Evolutionary conservation across 2,113 vertebrate genomes (phyloP), one percentile per base, ranked within the genome.

Genomic region (Istiophorus platypterus): DNA sequence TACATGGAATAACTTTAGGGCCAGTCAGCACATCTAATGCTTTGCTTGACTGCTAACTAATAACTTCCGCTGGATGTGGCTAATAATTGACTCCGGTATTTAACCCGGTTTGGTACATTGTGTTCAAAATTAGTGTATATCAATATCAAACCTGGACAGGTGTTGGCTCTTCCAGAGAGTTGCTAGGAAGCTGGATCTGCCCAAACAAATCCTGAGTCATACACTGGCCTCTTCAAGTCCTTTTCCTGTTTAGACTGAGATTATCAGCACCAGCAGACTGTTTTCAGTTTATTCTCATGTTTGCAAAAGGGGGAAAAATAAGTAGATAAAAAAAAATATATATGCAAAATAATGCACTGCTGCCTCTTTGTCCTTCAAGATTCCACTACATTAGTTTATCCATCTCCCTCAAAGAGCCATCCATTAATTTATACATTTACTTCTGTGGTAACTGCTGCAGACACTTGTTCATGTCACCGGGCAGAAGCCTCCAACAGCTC

Each of bases 61-160:
- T 6, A 49, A 71, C 72, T 72, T 79, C 12, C 64, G 51, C 0
- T 0, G 26, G 74, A 52, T 61, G 26, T n/a, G 2, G 64, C 85
- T 57, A 88, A 87, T 90, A 9, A 82, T 45, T 77, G 1, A 79
- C 49, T 0, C 77, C 69, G 81, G 42, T 3, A 11, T 76, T 78
- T 69, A 82, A 51, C 26, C 18, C 4, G n/a, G 2, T 56, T 76
- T 63, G 56, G 49, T 4, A 59, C 62, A 51, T 12, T 61, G n/a
- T 39, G 64, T 57, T 63, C 17, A 64, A 61, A 26, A 76, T 39
- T 3, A 54, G 11, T 1, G 3, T 77, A 45, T 64, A 52, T 63
- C 22, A 66, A 59, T 17, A 45, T 62, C 3, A 68, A 41, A 34
- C 17, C 51, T 10, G 2, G 7, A 34, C 34, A 65, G 70, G 67